These are phyloP conservation scores for Epinephelus moara DNA, from an alignment of 2,113 vertebrate species.

Conservation along the genomic window DNA sequence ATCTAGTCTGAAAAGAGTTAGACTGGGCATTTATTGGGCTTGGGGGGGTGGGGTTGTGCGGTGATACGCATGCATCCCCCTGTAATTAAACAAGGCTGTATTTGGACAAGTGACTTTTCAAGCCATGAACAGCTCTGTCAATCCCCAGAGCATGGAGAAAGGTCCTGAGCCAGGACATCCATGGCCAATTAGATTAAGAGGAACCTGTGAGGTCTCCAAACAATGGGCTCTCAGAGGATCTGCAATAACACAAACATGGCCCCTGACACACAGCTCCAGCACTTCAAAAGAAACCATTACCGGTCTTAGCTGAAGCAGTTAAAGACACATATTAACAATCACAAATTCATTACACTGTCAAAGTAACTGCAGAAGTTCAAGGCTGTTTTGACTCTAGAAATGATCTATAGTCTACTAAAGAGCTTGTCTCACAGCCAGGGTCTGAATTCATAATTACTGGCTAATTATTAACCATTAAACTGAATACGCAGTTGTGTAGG, in stretches of 20 bases:
- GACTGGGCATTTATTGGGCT: conserved; percentile 62
- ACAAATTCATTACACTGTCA: conserved; percentile 49
- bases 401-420: background rate
- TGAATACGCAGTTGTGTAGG: background rate
- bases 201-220: conserved; percentile 78
- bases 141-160: conserved; percentile 67
- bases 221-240: conserved; percentile 74
- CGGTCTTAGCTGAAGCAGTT: conserved; percentile 40
- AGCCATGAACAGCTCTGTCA: conserved; percentile 70
- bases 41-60: conserved; percentile 46
- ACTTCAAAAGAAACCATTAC: conserved; percentile 74
- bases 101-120: conserved; percentile 76
- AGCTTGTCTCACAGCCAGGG: background rate
- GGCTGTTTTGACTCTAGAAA: conserved; percentile 11
- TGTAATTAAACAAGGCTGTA: conserved; percentile 82
- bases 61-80: conserved; percentile 73
- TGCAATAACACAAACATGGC: conserved; percentile 77
- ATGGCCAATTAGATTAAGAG: conserved; percentile 70
- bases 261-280: conserved; percentile 62
- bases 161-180: conserved; percentile 69
- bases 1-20: conserved; percentile 67
- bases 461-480: conserved; percentile 19
- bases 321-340: conserved; percentile 52
- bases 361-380: conserved; percentile 37
- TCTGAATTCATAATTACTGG: background rate